A percentile compares a stretch with the other conserved stretches of the same genome.
Conservation (phyloP, 2,888 invertebrate species). For the Tetragnatha montana region DNA sequence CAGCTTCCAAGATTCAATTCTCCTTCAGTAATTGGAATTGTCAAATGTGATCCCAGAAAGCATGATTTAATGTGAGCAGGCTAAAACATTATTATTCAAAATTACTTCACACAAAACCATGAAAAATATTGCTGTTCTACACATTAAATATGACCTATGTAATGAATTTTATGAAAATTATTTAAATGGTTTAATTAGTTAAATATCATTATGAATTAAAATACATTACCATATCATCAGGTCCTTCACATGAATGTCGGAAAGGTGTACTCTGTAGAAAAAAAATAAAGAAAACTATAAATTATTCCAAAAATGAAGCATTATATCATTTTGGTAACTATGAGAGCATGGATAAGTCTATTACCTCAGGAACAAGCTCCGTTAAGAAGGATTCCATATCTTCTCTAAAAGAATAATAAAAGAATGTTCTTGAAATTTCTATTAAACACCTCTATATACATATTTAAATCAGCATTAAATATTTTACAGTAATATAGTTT, state of each 20-base stretch:
- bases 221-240: slow-evolving; percentile 95
- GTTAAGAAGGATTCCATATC: slow-evolving; percentile 99
- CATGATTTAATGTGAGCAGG: slow-evolving; percentile 98
- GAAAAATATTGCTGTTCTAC: no score
- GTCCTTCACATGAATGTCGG: slow-evolving; percentile 97
- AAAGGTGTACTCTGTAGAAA: slow-evolving; percentile 87
- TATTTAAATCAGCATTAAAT: no score
- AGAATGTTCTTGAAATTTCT: neutral
- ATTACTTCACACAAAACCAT: no score
- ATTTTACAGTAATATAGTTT: no score
- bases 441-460: no score
- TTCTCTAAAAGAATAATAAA: slow-evolving; percentile 80
- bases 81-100: slow-evolving; percentile 79
- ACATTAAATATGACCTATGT: neutral
- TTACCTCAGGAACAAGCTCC: slow-evolving; percentile 95
- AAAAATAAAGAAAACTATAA: slow-evolving; percentile 59
- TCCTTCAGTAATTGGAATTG: slow-evolving; percentile 96
- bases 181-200: neutral
- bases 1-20: slow-evolving; percentile 96
- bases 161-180: neutral
- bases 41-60: slow-evolving; percentile 95
- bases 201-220: slow-evolving; percentile 7
- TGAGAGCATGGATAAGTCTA: slow-evolving; percentile 48
- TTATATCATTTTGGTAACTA: neutral
- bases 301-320: neutral